Evolutionary conservation across 2,113 vertebrate species (phyloP).

Genomic region (Heptranchias perlo): DNA sequence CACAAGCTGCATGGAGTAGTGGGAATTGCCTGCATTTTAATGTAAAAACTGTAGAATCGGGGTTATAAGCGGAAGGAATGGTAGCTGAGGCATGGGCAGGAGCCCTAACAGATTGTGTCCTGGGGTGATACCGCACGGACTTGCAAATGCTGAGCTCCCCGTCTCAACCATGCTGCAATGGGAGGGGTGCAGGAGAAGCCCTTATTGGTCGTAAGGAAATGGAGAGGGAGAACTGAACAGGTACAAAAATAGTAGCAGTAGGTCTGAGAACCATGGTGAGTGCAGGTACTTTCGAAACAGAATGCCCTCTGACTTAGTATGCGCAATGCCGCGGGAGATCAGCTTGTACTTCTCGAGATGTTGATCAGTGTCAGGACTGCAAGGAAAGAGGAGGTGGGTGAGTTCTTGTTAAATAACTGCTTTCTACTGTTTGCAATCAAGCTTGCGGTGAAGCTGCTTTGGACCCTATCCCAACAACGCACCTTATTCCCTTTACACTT

Average conservation of each 20-base stretch:
- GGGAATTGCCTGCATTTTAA: too few relatives aligned
- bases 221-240: background rate
- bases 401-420: background rate
- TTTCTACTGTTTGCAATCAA: background rate
- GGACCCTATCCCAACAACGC: background rate
- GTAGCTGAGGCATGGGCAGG: background rate
- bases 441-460: background rate
- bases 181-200: background rate
- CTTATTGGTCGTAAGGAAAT: too few relatives aligned
- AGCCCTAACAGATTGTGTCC: background rate
- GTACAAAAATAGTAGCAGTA: too few relatives aligned
- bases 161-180: background rate
- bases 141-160: background rate
- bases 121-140: too few relatives aligned
- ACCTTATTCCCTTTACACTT: background rate
- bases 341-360: background rate
- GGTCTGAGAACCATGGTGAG: background rate
- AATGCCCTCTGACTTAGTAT: background rate
- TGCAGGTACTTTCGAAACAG: background rate
- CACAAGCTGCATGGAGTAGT: too few relatives aligned
- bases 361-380: background rate
- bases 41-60: too few relatives aligned
- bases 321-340: background rate
- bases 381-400: background rate
- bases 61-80: background rate